Evolutionary conservation across 1,140 invertebrate species (phyloP).

Genomic region (Cyclargus thomasi): DNA sequence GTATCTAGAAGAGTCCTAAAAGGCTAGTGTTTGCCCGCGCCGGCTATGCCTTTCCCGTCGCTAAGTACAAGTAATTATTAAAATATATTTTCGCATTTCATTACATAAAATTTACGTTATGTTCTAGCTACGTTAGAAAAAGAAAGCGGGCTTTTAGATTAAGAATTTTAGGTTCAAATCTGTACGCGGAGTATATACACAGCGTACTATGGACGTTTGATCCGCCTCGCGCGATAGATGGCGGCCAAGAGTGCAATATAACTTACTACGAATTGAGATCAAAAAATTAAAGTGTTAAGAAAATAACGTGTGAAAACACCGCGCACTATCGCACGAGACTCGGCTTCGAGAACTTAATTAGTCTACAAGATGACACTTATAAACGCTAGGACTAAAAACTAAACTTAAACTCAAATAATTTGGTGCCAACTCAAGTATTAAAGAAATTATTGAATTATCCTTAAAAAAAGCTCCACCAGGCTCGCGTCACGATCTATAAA

Average conservation of each 20-base stretch:
- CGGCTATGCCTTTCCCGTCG: conserved; percentile 63
- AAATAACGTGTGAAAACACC: conserved; percentile 26
- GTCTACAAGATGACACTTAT: conserved; percentile 70
- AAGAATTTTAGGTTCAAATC: conserved; percentile 65
- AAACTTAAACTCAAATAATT: conserved; percentile 67
- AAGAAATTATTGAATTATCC: conserved; percentile 47
- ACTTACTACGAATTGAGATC: conserved; percentile 50
- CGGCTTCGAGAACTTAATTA: conserved; percentile 67
- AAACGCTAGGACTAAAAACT: conserved; percentile 68
- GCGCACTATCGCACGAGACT: conserved; percentile 42
- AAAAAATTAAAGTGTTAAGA: conserved; percentile 29
- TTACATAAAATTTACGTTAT: conserved; percentile 75
- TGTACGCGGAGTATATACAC: conserved; percentile 72
- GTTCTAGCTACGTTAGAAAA: conserved; percentile 72
- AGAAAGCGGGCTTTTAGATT: conserved; percentile 67
- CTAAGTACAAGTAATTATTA: conserved; percentile 74
- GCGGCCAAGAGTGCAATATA: conserved; percentile 27
- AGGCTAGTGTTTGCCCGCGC: conserved; percentile 57
- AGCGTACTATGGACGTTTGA: conserved; percentile 73
- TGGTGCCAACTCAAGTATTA: conserved; percentile 65
- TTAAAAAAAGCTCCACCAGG: conserved; percentile 61
- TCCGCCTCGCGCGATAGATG: conserved; percentile 48
- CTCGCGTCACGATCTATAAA: conserved; percentile 64
- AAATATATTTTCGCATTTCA: conserved; percentile 75
- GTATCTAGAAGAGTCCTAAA: conserved; percentile 50